Conservation (phyloP, 2,797 vertebrate genomes). For the Rhabdomys pumilio region DNA sequence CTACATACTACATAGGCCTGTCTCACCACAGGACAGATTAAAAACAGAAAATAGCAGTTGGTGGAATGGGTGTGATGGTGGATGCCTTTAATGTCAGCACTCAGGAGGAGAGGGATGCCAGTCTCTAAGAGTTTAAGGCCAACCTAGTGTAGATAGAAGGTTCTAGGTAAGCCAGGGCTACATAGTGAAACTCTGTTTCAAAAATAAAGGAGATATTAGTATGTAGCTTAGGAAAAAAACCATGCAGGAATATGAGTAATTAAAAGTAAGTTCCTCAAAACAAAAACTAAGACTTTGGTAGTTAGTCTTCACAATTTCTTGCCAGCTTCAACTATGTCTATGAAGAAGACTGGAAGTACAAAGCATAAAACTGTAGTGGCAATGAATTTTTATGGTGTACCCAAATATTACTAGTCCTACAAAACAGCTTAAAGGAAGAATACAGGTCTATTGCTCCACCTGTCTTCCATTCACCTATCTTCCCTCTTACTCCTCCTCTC, state of each 20-base stretch:
- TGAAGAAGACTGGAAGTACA: neutral
- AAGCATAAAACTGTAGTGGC: neutral
- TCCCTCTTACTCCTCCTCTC: neutral
- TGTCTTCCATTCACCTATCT: neutral
- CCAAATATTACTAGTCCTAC: neutral
- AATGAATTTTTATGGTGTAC: neutral
- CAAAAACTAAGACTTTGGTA: neutral
- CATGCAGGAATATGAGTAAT: slow-evolving; percentile 17
- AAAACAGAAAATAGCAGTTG: neutral
- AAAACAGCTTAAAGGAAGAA: slow-evolving; percentile 9
- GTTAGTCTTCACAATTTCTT: neutral
- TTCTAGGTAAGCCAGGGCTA: neutral
- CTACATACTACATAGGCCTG: neutral
- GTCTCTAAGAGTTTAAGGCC: neutral
- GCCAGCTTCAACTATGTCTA: neutral
- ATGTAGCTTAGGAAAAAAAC: slow-evolving; percentile 46
- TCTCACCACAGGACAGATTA: neutral
- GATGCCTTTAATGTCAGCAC: neutral
- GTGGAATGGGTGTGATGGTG: neutral
- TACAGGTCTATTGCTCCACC: neutral
- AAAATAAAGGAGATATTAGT: neutral
- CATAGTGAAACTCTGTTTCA: neutral
- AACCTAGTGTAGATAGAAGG: neutral
- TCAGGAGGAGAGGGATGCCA: neutral
- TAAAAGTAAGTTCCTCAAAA: slow-evolving; percentile 51